phyloP scores from a whole-genome alignment of 2,888 invertebrate species.

The Lypha dubia region DNA sequence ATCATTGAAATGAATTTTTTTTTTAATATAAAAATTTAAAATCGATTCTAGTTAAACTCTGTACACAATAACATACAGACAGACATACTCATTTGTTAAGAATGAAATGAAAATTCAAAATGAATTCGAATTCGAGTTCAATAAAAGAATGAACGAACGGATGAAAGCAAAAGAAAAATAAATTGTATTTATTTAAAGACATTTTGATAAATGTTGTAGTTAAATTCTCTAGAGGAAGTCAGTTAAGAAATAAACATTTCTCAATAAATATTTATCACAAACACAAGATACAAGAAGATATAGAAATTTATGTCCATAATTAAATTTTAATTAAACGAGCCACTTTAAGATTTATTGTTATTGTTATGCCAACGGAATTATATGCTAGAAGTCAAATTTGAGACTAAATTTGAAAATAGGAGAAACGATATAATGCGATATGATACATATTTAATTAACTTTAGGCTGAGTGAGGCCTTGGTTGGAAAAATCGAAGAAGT shows the following conservation, averaged over 20 bases:
- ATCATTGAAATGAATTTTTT: conserved; percentile 55
- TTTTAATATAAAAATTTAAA: conserved; percentile 63
- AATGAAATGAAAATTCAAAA: conserved; percentile 33
- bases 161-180: conserved; percentile 27
- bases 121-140: conserved; percentile 17
- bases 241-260: background rate
- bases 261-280: conserved; percentile 17
- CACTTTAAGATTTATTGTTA: conserved; percentile 33
- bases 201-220: conserved; percentile 28
- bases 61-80: conserved; percentile 19
- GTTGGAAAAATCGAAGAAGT: too few relatives aligned
- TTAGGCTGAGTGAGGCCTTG: too few relatives aligned
- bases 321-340: conserved; percentile 40
- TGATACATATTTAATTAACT: too few relatives aligned
- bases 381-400: background rate
- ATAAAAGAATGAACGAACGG: background rate
- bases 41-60: conserved; percentile 64
- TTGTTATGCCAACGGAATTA: conserved; percentile 2
- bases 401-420: background rate
- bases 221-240: conserved; percentile 14
- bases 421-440: background rate
- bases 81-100: background rate
- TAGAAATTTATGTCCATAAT: conserved; percentile 22
- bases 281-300: too few relatives aligned
- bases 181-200: conserved; percentile 48